Percentiles rank a stretch among this genome's conserved stretches.
phyloP scores from a whole-genome alignment of 1,140 invertebrate species.

The Neotoxoptera formosana region DNA sequence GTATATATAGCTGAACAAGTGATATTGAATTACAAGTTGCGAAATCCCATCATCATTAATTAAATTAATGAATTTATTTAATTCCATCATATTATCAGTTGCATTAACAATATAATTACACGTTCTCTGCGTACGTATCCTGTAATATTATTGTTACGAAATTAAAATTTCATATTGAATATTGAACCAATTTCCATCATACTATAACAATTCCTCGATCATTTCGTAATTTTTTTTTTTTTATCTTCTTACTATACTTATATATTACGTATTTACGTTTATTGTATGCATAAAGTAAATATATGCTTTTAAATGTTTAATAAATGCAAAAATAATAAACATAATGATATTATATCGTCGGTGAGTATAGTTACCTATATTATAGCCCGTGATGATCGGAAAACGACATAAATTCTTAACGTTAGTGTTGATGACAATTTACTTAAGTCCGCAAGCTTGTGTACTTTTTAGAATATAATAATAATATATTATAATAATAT shows the following conservation, averaged over 20 bases:
- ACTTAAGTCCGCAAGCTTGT: neutral
- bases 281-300: neutral
- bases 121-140: neutral
- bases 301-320: neutral
- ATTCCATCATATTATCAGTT: neutral
- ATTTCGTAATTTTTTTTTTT: neutral
- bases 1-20: neutral
- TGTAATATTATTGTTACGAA: neutral
- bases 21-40: neutral
- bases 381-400: neutral
- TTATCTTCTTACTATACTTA: neutral
- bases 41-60: neutral
- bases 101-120: neutral
- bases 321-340: neutral
- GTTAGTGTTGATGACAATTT: neutral
- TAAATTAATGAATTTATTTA: too few relatives aligned
- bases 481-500: neutral
- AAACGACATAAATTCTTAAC: neutral
- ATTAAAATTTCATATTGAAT: neutral
- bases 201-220: neutral
- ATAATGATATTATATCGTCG: neutral
- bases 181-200: too few relatives aligned
- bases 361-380: too few relatives aligned
- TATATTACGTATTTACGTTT: neutral
- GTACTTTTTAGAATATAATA: neutral